A percentile compares a stretch with the other conserved stretches of the same genome.
These are phyloP conservation scores for Apis mellifera DNA, from an alignment of 1,140 invertebrate genomes.

Conservation along the genomic window Amel_HAv3.1 CM009937.2:11440001-11440500, in stretches of 20 bases:
- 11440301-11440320: slow-evolving; percentile 13
- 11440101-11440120: too few species aligned
- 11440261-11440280: slow-evolving; percentile 22
- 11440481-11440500: slow-evolving; percentile 49
- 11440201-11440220: too few species aligned
- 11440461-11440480: slow-evolving; percentile 41
- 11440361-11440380: slow-evolving; percentile 44
- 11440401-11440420: slow-evolving; percentile 35
- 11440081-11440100: too few species aligned
- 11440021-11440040: too few species aligned
- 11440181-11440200: too few species aligned
- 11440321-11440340: slow-evolving; percentile 23
- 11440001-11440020: too few species aligned
- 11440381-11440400: slow-evolving; percentile 1
- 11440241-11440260: background rate
- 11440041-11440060: too few species aligned
- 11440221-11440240: slow-evolving; percentile 31
- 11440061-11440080: too few species aligned
- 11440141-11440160: too few species aligned
- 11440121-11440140: too few species aligned
- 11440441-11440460: slow-evolving; percentile 56
- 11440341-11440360: slow-evolving; percentile 56
- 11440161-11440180: too few species aligned
- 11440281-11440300: background rate
- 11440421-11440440: slow-evolving; percentile 62